Base-by-base conservation (phyloP, 2,888 invertebrate genomes). In the Oscheius myriophilus region DNA sequence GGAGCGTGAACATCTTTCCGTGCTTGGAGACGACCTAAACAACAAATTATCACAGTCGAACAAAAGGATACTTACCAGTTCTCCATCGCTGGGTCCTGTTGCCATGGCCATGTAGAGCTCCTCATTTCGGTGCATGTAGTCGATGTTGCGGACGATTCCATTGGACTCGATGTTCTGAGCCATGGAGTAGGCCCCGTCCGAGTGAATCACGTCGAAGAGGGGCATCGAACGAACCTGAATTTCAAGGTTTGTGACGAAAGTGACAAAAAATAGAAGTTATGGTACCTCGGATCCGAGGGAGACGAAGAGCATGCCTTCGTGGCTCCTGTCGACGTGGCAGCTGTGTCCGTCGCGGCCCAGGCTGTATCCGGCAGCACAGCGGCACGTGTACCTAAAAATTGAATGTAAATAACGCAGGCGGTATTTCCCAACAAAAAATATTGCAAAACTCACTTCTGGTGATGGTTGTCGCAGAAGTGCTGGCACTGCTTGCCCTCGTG, bases 381-480 rank as follows among this genome's bases (percentile, higher is more conserved):
- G 63, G 64, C 81, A 82, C 23, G 53, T 39, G 72, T 70, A 79
- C 21, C 69, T 57, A 39, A 59, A 41, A 41, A 25, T 33, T 33
- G n/a, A 53, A 6, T 25, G 26, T n/a, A 9, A 12, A 11, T 52
- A 23, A 53, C 11, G 3, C 43, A 9, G 43, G 43, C 9, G 14
- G 14, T 43, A 43, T 16, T 43, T 12, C 11, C 43, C 11, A 43
- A 14, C 11, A 43, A 14, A 43, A 43, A 43, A 43, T 43, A 12
- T 43, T 12, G 11, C 9, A 43, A 43, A 43, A 12, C 33, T 9
- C 33, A 33, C 33, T 33, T 33, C 9, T 33, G 33, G 33, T 33
- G 89, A 0, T 95, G 96, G 87, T 97, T 97, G 75, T 95, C 92
- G 87, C 97, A 98, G 69, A 93, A 92, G 87, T 98, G 97, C 81